Percentiles rank a stretch among this genome's conserved stretches.
Evolutionary conservation across 2,113 vertebrate species (phyloP).

Genomic region (Muntiacus muntjak): DNA sequence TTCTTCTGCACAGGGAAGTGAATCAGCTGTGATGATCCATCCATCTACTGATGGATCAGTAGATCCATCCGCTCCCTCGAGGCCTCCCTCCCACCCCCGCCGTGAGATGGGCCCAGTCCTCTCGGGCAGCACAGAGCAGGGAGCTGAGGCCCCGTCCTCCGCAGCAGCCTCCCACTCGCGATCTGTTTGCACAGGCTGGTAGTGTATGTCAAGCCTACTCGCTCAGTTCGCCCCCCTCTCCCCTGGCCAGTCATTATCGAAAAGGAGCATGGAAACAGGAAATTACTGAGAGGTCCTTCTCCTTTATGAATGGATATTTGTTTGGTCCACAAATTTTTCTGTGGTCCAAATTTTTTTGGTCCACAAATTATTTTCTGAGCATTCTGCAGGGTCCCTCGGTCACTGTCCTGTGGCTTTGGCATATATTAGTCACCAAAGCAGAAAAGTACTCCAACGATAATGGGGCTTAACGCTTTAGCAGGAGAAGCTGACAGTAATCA

Average conservation of each 20-base stretch:
- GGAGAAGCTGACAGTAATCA: not conserved
- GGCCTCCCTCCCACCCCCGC: no score
- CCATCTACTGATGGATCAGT: no score
- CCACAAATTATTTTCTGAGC: not conserved
- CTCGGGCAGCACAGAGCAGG: fast-evolving
- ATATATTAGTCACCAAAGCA: not conserved
- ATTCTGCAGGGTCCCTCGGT: not conserved
- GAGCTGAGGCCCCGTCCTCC: not conserved
- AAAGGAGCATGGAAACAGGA: not conserved
- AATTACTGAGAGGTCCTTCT: fast-evolving
- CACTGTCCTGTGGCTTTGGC: not conserved
- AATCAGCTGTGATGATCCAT: not conserved
- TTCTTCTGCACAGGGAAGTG: not conserved
- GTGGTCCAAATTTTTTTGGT: not conserved
- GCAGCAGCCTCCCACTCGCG: not conserved
- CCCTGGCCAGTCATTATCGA: not conserved
- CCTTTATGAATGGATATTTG: not conserved
- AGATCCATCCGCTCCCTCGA: not conserved
- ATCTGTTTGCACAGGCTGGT: not conserved
- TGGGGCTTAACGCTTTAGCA: not conserved
- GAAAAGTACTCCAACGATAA: not conserved
- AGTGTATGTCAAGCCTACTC: fast-evolving
- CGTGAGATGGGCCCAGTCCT: fast-evolving
- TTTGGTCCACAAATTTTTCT: not conserved
- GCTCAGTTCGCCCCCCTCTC: fast-evolving